phyloP scores from a whole-genome alignment of 2,797 vertebrate genomes.

The Garrulus glandarius region DNA sequence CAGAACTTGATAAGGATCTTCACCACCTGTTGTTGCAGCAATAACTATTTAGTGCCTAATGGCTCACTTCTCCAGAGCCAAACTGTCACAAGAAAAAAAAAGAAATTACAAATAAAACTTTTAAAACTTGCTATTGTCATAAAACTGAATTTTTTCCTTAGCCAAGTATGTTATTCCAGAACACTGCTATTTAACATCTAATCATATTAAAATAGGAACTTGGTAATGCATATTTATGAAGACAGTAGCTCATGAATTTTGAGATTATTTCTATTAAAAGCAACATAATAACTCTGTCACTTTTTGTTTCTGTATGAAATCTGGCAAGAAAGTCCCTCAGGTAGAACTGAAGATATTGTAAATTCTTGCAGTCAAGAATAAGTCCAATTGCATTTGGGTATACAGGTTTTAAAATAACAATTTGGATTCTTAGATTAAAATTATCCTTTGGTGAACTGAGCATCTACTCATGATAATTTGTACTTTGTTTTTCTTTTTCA shows the following conservation, averaged over 20 bases:
- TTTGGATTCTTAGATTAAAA: neutral
- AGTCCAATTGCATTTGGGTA: neutral
- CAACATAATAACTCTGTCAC: neutral
- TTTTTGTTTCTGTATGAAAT: neutral
- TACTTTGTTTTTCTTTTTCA: neutral
- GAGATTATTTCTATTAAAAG: constrained; percentile 44
- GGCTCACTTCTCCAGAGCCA: neutral
- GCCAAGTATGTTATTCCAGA: neutral
- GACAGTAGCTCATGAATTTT: neutral
- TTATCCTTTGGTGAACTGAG: neutral
- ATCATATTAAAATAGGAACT: constrained; percentile 1
- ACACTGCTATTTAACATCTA: constrained; percentile 1
- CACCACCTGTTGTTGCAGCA: neutral
- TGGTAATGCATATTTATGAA: constrained; percentile 34
- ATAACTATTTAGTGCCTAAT: neutral
- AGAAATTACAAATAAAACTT: neutral
- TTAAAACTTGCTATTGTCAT: neutral
- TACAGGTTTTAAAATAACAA: neutral
- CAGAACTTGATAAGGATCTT: neutral
- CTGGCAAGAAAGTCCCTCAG: neutral
- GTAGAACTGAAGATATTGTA: neutral
- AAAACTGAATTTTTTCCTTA: neutral
- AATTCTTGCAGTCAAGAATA: neutral
- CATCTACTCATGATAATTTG: neutral
- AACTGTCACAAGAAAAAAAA: neutral